Evolutionary conservation across 1,140 invertebrate genomes (phyloP).

Genomic region (Cyclargus thomasi): DNA sequence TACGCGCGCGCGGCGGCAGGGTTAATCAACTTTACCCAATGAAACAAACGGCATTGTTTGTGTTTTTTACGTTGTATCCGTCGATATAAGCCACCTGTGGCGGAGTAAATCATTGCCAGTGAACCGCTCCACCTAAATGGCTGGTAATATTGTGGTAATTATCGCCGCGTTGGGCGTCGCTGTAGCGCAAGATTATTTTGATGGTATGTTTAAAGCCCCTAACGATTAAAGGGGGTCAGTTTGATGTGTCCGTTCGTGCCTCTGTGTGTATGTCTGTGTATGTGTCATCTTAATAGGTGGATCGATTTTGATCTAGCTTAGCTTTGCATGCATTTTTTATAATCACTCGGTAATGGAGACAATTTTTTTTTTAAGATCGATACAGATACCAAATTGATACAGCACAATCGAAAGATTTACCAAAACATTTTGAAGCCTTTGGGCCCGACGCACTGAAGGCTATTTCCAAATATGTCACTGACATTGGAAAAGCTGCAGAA

Average conservation of each 20-base stretch:
- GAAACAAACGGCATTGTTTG: constrained; percentile 56
- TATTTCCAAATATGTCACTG: constrained; percentile 45
- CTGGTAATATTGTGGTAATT: constrained; percentile 12
- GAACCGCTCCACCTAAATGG: constrained; percentile 29
- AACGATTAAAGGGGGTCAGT: too few relatives aligned
- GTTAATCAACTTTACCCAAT: constrained; percentile 40
- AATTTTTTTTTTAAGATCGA: constrained; percentile 37
- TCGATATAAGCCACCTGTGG: constrained; percentile 56
- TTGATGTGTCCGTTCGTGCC: too few relatives aligned
- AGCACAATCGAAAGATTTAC: constrained; percentile 46
- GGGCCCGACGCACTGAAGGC: constrained; percentile 36
- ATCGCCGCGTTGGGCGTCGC: constrained; percentile 27
- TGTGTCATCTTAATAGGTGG: too few relatives aligned
- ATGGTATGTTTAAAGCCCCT: constrained; percentile 31
- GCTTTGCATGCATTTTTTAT: too few relatives aligned
- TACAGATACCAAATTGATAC: constrained; percentile 38
- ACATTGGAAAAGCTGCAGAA: constrained; percentile 43
- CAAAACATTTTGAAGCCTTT: constrained; percentile 47
- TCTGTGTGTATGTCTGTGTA: too few relatives aligned
- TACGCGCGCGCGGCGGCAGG: constrained; percentile 21
- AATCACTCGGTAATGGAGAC: too few relatives aligned
- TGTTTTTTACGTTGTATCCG: constrained; percentile 37
- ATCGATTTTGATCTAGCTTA: too few relatives aligned
- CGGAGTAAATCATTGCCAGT: constrained; percentile 33
- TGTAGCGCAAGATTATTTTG: constrained; percentile 37